Percentiles rank a stretch among this genome's conserved stretches.
Evolutionary conservation across 2,797 vertebrate genomes (phyloP).

Genomic region (Anomalospiza imberbis): DNA sequence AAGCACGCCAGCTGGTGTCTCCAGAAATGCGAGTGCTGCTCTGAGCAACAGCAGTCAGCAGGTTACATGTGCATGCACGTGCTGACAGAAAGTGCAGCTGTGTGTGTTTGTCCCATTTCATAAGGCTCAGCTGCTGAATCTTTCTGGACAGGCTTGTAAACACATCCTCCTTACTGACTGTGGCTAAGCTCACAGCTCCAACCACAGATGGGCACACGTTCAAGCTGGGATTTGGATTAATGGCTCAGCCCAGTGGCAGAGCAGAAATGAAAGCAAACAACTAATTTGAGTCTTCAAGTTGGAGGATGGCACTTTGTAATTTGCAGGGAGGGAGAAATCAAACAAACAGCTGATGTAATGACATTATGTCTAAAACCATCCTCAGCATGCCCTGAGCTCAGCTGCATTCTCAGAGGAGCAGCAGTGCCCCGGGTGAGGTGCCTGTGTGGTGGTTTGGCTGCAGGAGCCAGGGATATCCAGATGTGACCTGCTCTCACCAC

Average conservation of each 20-base stretch:
- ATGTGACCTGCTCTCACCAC: fast-evolving
- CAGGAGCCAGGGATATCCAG: fast-evolving
- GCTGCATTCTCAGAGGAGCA: background rate
- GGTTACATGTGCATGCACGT: fast-evolving
- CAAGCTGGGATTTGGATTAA: background rate
- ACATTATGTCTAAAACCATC: background rate
- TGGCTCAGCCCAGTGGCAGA: background rate
- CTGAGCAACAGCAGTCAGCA: background rate
- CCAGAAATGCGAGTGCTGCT: fast-evolving
- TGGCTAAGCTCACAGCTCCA: background rate
- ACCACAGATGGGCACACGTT: fast-evolving
- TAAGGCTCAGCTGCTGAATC: background rate
- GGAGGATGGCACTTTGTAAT: background rate
- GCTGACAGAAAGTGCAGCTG: background rate
- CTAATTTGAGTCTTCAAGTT: background rate
- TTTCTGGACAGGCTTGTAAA: background rate
- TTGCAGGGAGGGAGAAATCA: background rate
- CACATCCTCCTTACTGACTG: background rate
- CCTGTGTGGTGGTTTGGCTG: background rate
- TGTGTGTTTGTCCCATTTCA: background rate
- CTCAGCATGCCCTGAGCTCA: background rate
- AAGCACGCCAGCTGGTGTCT: background rate
- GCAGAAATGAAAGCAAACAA: background rate
- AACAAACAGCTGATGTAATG: background rate
- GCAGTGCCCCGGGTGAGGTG: fast-evolving